Conservation (phyloP, 1,140 invertebrate genomes). For the Bursaphelenchus mucronatus region DNA sequence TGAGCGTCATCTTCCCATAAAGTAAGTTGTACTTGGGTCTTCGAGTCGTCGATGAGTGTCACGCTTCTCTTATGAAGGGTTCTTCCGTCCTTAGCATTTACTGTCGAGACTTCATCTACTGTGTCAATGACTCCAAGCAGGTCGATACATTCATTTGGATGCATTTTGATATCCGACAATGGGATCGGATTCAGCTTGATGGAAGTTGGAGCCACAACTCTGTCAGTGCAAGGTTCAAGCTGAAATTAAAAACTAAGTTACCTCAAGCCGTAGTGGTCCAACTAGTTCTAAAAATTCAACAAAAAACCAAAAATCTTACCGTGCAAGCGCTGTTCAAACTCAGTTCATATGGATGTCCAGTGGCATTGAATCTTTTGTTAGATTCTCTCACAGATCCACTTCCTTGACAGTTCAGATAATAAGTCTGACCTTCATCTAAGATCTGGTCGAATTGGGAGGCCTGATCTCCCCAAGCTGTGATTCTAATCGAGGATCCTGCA, state of each 20-base stretch:
- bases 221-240: slow-evolving; percentile 35
- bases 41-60: slow-evolving; percentile 77
- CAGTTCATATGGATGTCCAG: slow-evolving; percentile 95
- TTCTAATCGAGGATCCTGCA: slow-evolving; percentile 79
- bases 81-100: slow-evolving; percentile 62
- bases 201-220: slow-evolving; percentile 25
- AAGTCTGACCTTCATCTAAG: slow-evolving; percentile 78
- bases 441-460: slow-evolving; percentile 85
- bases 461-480: slow-evolving; percentile 84
- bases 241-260: slow-evolving; percentile 18
- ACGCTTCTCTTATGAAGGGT: slow-evolving; percentile 85
- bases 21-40: slow-evolving; percentile 70
- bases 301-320: slow-evolving; percentile 31
- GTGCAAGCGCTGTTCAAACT: slow-evolving; percentile 73
- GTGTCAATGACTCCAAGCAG: slow-evolving; percentile 81
- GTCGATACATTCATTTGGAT: slow-evolving; percentile 66
- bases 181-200: slow-evolving; percentile 33
- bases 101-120: slow-evolving; percentile 69
- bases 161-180: slow-evolving; percentile 30
- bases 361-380: slow-evolving; percentile 78
- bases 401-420: slow-evolving; percentile 72
- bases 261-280: background rate
- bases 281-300: slow-evolving; percentile 11
- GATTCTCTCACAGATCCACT: slow-evolving; percentile 73
- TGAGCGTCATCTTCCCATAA: slow-evolving; percentile 65